Conservation (phyloP, 2,888 invertebrate genomes). For the Drosophila dives region DNA sequence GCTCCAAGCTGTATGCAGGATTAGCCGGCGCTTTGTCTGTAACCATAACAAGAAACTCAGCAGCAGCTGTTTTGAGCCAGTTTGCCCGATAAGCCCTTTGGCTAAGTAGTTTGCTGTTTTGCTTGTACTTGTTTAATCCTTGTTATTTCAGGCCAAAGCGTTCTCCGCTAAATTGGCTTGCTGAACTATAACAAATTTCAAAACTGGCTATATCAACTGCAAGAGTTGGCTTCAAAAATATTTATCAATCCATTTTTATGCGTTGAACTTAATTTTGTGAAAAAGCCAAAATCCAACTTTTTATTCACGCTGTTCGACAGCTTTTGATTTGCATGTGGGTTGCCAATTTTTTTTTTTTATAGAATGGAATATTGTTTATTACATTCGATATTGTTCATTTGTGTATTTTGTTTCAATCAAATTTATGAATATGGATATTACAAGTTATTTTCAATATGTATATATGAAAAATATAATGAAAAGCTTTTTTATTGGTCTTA, state of each 20-base stretch:
- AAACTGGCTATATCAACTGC: not conserved
- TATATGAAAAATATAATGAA: not conserved
- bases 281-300: not conserved
- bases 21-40: conserved; percentile 66
- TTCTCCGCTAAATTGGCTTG: conserved; percentile 26
- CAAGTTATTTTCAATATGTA: not conserved
- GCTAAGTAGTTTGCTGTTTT: conserved; percentile 57
- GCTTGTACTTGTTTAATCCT: conserved; percentile 55
- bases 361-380: not conserved
- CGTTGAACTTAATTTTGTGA: not conserved
- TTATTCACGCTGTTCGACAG: conserved; percentile 2
- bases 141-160: conserved; percentile 65
- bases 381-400: conserved; percentile 4
- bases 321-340: conserved; percentile 1
- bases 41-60: conserved; percentile 36
- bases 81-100: conserved; percentile 59
- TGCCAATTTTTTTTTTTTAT: not conserved
- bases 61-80: conserved; percentile 41
- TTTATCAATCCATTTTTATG: not conserved
- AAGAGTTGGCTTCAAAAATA: not conserved
- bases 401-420: not conserved
- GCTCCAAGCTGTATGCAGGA: conserved; percentile 47
- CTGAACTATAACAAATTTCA: conserved; percentile 6
- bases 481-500: not conserved
- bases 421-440: not conserved